Base-by-base conservation (phyloP, 2,888 invertebrate species). In the Agrotis puta region DNA sequence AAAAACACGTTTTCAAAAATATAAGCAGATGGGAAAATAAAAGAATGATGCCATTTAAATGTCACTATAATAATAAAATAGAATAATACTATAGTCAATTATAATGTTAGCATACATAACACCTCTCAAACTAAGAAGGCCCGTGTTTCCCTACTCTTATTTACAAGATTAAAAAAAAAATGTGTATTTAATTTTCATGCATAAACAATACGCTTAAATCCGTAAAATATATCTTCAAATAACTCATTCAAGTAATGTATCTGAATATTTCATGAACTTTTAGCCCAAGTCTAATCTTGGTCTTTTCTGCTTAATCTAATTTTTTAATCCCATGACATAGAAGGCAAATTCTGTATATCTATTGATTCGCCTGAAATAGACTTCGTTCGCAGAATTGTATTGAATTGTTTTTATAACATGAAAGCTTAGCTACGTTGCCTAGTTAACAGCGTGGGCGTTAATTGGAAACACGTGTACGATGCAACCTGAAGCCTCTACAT, bases 381-480 rank as follows among this genome's bases (percentile, higher is more conserved):
- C 53, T 54, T 45, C 54, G 51, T 74, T 77, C 43, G 59, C 57
- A 54, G 66, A 73, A 69, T 61, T 24, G 48, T 74, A 63, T 67
- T 68, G 50, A 69, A 69, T 58, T 62, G 69, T 71, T 72, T 82
- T 83, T 69, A 68, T 75, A 81, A 74, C 83, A 84, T 78, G 74
- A 84, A 83, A 86, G 76, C 72, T 84, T 57, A 45, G 75, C 63
- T 68, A 54, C 65, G 64, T 73, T 81, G 77, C 77, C 79, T 82
- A 70, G 79, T 75, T 73, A 72, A 74, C 66, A 57, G 78, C 64
- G 89, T 88, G 79, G 87, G 87, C 57, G 88, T 75, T 88, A 90
- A 92, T 89, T 89, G 86, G 82, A 89, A 89, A 91, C 90, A 91
- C 90, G 90, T 91, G 90, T 47, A 68, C 20, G 77, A 71, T 88